Base-by-base conservation (phyloP, 2,888 invertebrate genomes). In the Amblyteles armatorius region DNA sequence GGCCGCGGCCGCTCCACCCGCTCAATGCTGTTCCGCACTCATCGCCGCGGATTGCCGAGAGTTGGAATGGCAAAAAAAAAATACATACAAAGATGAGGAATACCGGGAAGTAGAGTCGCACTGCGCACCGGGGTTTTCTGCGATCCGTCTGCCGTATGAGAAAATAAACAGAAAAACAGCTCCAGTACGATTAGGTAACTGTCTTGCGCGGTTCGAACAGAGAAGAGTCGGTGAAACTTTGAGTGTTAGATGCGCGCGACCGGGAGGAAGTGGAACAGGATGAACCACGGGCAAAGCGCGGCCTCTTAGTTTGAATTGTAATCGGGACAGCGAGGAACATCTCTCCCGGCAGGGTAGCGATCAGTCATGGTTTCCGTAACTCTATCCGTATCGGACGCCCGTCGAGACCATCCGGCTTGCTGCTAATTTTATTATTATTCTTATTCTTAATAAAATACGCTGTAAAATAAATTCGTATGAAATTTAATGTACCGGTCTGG, bases 31-130 rank as follows among this genome's bases (percentile, higher is more conserved):
- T 26, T 40, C 57, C 57, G 52, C 36, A 63, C 69, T 65, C 48
- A 22, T 50, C 65, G 65, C 7, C 52, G 76, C 79, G 50, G 65
- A 71, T 79, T 78, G 57, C 71, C 71, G 55, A 50, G 74, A 36
- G 57, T 68, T 52, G 63, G 69, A 74, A 79, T 76, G 29, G 63
- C 44, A 65, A 69, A 44, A 44, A 48, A 26, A 57, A 26, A 67
- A 22, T 44, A 40, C 33, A 57, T 2, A 68, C 29, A 19, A 44
- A 74, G 16, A 19, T 29, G 48, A 71, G 19, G 78, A 78, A 57
- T 68, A 74, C 83, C 79, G 71, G 83, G 83, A 83, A 83, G 74
- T 74, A 69, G 83, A 74, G 74, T 68, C 57, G 73, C 69, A 57
- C 48, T 36, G 72, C 57, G 57, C 19, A 52, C 40, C 63, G 79